Evolutionary conservation across 1,140 invertebrate genomes (phyloP).

Genomic region (Scaptomyza montana): DNA sequence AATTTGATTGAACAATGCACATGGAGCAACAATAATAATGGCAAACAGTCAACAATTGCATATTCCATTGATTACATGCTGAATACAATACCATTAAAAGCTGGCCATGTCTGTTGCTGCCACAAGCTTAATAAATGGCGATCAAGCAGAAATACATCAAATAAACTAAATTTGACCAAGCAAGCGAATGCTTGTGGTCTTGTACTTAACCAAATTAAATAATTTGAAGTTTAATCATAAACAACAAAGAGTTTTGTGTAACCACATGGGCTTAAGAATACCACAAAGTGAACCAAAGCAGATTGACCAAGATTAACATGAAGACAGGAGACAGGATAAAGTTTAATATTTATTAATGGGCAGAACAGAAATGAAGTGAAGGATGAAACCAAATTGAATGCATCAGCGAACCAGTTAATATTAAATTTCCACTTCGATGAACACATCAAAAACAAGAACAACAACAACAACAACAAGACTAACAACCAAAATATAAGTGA

Average conservation of each 20-base stretch:
- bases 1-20: constrained; percentile 37
- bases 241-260: constrained; percentile 26
- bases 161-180: not conserved
- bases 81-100: constrained; percentile 43
- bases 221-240: constrained; percentile 17
- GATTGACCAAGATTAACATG: constrained; percentile 39
- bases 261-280: constrained; percentile 46
- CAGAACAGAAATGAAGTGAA: constrained; percentile 23
- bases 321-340: constrained; percentile 36
- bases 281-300: constrained; percentile 55
- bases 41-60: constrained; percentile 65
- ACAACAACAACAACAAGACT: constrained; percentile 37
- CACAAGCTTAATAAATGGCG: not conserved
- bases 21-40: constrained; percentile 56
- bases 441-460: constrained; percentile 42
- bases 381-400: constrained; percentile 62
- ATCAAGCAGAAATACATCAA: not conserved
- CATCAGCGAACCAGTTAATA: constrained; percentile 79
- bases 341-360: constrained; percentile 76
- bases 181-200: not conserved
- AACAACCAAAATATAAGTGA: constrained; percentile 26
- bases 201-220: constrained; percentile 7
- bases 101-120: constrained; percentile 13
- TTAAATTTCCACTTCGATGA: constrained; percentile 72
- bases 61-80: constrained; percentile 62